A percentile compares a stretch with the other conserved stretches of the same genome.
These are phyloP conservation scores for Bovichtus diacanthus DNA, from an alignment of 2,797 vertebrate genomes.

Conservation along the genomic window DNA sequence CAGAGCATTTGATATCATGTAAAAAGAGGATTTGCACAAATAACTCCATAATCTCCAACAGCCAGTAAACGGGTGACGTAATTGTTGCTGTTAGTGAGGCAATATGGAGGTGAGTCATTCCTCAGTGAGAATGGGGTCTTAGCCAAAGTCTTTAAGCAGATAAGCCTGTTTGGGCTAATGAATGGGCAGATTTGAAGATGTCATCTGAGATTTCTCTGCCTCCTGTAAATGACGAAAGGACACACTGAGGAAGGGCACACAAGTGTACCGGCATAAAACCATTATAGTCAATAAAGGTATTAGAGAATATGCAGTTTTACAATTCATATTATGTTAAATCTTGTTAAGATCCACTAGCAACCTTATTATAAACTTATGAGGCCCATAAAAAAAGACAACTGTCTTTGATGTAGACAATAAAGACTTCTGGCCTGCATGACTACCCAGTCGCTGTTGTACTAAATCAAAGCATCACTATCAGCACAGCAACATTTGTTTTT, in stretches of 20 bases:
- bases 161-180: conserved; percentile 84
- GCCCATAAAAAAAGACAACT: conserved; percentile 41
- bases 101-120: conserved; percentile 80
- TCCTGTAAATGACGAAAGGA: conserved; percentile 64
- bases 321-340: conserved; percentile 45
- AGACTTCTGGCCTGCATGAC: conserved; percentile 62
- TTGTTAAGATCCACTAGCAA: conserved; percentile 40
- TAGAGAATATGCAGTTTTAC: conserved; percentile 41
- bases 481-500: conserved; percentile 73
- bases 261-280: conserved; percentile 49
- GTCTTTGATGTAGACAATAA: conserved; percentile 63
- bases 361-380: conserved; percentile 52
- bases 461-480: conserved; percentile 79
- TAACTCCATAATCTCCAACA: conserved; percentile 77
- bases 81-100: conserved; percentile 79
- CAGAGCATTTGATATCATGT: conserved; percentile 75
- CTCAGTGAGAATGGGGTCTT: conserved; percentile 76
- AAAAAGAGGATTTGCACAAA: conserved; percentile 81
- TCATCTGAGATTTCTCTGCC: conserved; percentile 75
- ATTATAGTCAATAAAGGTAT: conserved; percentile 64
- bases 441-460: conserved; percentile 35
- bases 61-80: conserved; percentile 80
- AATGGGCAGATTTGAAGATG: conserved; percentile 76
- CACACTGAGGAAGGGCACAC: conserved; percentile 55
- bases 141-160: conserved; percentile 84